These are phyloP conservation scores for Ornithoptera priamus DNA, from an alignment of 2,888 invertebrate species.

Conservation along the genomic window DNA sequence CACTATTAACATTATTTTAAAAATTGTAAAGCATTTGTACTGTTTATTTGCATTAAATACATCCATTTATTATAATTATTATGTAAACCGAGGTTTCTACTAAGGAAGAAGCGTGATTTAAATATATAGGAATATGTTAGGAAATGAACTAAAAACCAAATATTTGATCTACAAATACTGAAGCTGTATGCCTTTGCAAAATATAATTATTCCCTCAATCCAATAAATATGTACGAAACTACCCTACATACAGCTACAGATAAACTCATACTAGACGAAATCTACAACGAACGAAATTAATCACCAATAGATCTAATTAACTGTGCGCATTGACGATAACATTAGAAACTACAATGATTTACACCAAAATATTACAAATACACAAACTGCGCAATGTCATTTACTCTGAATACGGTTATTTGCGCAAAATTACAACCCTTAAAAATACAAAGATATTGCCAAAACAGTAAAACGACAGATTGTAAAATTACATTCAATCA, in stretches of 20 bases:
- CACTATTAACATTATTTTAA: neutral
- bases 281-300: constrained; percentile 43
- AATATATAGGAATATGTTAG: neutral
- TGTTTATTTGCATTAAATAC: constrained; percentile 8
- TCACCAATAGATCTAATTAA: constrained; percentile 53
- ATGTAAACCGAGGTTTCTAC: constrained; percentile 7
- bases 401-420: too few relatives aligned
- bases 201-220: neutral
- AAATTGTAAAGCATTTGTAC: constrained; percentile 22
- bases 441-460: too few relatives aligned
- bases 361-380: constrained; percentile 41
- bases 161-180: too few relatives aligned
- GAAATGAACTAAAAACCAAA: neutral
- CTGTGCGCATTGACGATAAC: constrained; percentile 72
- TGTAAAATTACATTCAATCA: too few relatives aligned
- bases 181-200: too few relatives aligned
- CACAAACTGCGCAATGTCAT: constrained; percentile 15
- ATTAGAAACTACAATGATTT: constrained; percentile 56
- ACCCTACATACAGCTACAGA: constrained; percentile 37
- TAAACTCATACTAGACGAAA: constrained; percentile 45
- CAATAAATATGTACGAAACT: neutral
- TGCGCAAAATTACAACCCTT: too few relatives aligned
- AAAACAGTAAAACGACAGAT: too few relatives aligned
- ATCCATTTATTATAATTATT: neutral
- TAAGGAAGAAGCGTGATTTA: constrained; percentile 9